phyloP scores from a whole-genome alignment of 2,888 invertebrate genomes.

The Oxycera nigricornis region DNA sequence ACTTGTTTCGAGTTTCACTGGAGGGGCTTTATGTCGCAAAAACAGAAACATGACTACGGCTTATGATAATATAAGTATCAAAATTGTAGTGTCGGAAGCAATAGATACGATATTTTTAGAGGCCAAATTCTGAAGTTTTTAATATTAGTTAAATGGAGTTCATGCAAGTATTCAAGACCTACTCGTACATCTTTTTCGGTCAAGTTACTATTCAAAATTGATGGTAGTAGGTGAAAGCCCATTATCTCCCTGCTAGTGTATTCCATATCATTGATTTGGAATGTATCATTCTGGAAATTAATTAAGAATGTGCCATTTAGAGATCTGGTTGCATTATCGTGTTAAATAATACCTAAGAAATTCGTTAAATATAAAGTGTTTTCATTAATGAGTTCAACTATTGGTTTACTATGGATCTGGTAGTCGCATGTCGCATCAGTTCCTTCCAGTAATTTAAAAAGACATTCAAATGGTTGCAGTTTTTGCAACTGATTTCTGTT shows the following conservation, averaged over 20 bases:
- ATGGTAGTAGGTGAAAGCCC: no score
- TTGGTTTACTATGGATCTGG: not conserved
- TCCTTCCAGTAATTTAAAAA: slow-evolving; percentile 24
- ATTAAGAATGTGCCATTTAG: no score
- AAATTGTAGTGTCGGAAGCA: not conserved
- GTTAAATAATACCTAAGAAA: slow-evolving; percentile 34
- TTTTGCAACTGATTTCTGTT: not conserved
- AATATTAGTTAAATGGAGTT: slow-evolving; percentile 15
- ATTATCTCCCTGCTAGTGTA: no score
- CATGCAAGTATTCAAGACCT: slow-evolving; percentile 32
- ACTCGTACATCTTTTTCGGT: slow-evolving; percentile 27
- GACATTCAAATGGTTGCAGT: no score
- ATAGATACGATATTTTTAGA: not conserved
- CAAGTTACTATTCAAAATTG: slow-evolving; percentile 10
- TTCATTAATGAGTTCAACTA: slow-evolving; percentile 30
- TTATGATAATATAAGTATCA: not conserved
- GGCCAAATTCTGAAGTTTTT: not conserved
- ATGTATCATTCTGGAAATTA: no score
- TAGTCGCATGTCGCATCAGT: slow-evolving; percentile 13
- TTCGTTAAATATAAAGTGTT: slow-evolving; percentile 35
- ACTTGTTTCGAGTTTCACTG: no score
- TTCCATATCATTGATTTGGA: slow-evolving; percentile 21
- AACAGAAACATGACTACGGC: no score
- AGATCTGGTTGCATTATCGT: no score
- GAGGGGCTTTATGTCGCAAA: no score